These are phyloP conservation scores for Oreochromis tanganicae DNA, from an alignment of 2,113 vertebrate species.

Conservation along the genomic window DNA sequence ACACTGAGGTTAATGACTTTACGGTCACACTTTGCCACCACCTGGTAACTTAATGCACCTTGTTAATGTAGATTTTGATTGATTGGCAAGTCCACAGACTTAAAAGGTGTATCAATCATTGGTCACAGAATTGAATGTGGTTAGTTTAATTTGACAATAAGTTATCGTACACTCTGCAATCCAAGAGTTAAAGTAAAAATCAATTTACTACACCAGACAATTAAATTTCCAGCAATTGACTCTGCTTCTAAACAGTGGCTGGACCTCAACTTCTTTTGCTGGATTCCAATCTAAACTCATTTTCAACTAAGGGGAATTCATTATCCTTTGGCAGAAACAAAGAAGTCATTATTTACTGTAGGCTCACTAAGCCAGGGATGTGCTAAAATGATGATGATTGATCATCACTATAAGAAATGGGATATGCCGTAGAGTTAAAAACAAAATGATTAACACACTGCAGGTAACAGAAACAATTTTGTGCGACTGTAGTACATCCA, in stretches of 20 bases:
- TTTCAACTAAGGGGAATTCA: conserved; percentile 41
- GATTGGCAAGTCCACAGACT: background rate
- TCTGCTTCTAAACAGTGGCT: conserved; percentile 19
- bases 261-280: conserved; percentile 47
- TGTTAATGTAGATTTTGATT: background rate
- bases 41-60: background rate
- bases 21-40: background rate
- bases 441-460: conserved; percentile 4
- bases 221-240: conserved; percentile 33
- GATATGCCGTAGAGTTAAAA: background rate
- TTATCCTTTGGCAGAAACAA: conserved; percentile 51
- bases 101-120: background rate
- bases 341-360: conserved; percentile 42
- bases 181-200: conserved; percentile 18
- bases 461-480: background rate
- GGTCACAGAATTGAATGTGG: background rate
- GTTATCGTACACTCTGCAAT: background rate
- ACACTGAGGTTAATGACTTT: conserved; percentile 53
- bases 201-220: conserved; percentile 11
- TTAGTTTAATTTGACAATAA: background rate
- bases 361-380: conserved; percentile 10
- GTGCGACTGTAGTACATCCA: background rate
- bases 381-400: conserved; percentile 31
- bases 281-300: conserved; percentile 47
- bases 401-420: conserved; percentile 23